Evolutionary conservation across 2,113 vertebrate species (phyloP).

Genomic region (Spheniscus mendiculus): DNA sequence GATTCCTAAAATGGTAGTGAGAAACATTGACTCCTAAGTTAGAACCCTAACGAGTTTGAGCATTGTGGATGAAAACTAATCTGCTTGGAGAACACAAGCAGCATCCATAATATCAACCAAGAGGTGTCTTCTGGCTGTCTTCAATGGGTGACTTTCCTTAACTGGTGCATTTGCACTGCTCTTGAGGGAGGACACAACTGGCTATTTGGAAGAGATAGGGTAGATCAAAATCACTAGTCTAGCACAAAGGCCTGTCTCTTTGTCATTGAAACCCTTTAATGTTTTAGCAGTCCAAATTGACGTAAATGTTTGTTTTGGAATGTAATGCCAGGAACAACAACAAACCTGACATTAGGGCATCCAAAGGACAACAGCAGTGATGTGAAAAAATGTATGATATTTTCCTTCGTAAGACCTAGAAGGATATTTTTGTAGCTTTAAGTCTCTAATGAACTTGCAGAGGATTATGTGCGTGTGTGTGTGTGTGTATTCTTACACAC

Average conservation of each 20-base stretch:
- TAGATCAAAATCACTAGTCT: background rate
- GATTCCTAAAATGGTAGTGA: background rate
- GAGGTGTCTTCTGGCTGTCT: background rate
- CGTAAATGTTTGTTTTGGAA: background rate
- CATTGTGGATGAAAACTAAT: background rate
- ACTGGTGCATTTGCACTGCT: background rate
- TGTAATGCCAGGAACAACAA: background rate
- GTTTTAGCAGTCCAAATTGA: background rate
- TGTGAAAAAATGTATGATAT: background rate
- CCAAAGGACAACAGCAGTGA: background rate
- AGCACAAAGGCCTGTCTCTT: background rate
- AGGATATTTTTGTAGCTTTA: background rate
- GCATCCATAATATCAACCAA: background rate
- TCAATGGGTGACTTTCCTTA: background rate
- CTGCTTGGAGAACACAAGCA: background rate
- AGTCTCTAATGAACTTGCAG: background rate
- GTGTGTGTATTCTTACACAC: background rate
- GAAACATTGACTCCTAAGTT: background rate
- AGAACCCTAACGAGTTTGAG: background rate
- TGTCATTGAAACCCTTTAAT: background rate
- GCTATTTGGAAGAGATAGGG: rapidly evolving
- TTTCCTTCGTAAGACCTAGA: background rate
- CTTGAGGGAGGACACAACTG: background rate
- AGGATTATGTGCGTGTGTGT: background rate
- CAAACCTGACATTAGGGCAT: background rate